Evolutionary conservation across 2,888 invertebrate genomes (phyloP).

Genomic region (Polydrusus tereticollis): DNA sequence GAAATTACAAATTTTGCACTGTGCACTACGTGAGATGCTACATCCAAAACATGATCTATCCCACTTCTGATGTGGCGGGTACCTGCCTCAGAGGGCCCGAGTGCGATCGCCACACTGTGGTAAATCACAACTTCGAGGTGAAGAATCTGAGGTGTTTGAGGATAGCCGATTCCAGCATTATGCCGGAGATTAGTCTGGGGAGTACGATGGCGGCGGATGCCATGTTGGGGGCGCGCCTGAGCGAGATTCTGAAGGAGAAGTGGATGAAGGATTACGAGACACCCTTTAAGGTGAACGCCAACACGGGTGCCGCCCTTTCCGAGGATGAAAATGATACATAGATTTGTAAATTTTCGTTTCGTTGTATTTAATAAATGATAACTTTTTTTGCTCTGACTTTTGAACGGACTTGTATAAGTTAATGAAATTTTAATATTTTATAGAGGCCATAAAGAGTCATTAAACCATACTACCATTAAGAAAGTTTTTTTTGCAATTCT

Average conservation of each 20-base stretch:
- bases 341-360: too few species aligned
- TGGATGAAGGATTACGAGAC: slow-evolving; percentile 55
- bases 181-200: slow-evolving; percentile 62
- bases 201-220: slow-evolving; percentile 70
- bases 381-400: too few species aligned
- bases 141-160: slow-evolving; percentile 65
- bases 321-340: background rate
- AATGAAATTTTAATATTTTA: too few species aligned
- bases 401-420: too few species aligned
- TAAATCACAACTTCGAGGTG: slow-evolving; percentile 65
- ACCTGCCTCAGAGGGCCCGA: slow-evolving; percentile 63
- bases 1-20: slow-evolving; percentile 62
- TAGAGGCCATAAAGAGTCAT: too few species aligned
- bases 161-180: slow-evolving; percentile 67
- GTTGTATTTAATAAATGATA: too few species aligned
- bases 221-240: slow-evolving; percentile 71
- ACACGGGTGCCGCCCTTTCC: too few species aligned
- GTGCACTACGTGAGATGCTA: slow-evolving; percentile 70
- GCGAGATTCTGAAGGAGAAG: slow-evolving; percentile 65
- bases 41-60: slow-evolving; percentile 58
- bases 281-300: slow-evolving; percentile 11
- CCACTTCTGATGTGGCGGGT: slow-evolving; percentile 51
- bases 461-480: too few species aligned
- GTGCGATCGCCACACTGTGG: slow-evolving; percentile 63
- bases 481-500: too few species aligned